A percentile compares a stretch with the other conserved stretches of the same genome.
Conservation (phyloP, 1,140 invertebrate genomes). For the Penaeus chinensis region DNA sequence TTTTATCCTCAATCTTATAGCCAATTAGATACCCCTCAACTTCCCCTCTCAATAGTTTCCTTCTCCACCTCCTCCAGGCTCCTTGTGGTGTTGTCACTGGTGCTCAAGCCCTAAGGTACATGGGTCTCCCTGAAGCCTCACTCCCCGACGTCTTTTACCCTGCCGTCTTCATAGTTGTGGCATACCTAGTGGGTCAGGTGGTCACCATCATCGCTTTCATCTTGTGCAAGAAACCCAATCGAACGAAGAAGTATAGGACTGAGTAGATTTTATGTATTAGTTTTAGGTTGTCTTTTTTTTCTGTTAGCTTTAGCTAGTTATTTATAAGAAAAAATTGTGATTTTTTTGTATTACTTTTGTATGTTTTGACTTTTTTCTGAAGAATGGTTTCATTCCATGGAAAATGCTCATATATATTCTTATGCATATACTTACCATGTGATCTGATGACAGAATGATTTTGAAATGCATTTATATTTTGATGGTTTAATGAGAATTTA, state of each 20-base stretch:
- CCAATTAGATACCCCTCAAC: neutral
- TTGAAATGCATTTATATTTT: too few relatives aligned
- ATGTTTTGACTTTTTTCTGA: too few relatives aligned
- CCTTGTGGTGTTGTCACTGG: slow-evolving; percentile 63
- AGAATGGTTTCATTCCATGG: too few relatives aligned
- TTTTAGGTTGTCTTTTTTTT: too few relatives aligned
- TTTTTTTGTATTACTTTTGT: too few relatives aligned
- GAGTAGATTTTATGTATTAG: slow-evolving; percentile 24
- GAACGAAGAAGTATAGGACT: slow-evolving; percentile 57
- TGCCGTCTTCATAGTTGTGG: slow-evolving; percentile 50
- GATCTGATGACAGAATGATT: too few relatives aligned
- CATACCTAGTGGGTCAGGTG: slow-evolving; percentile 47
- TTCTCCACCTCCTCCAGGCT: slow-evolving; percentile 23
- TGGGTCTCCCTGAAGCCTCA: slow-evolving; percentile 52
- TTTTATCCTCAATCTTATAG: neutral
- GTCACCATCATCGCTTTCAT: slow-evolving; percentile 54
- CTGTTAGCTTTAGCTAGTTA: too few relatives aligned
- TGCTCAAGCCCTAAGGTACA: slow-evolving; percentile 58
- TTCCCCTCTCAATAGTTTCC: too few relatives aligned
- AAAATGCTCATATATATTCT: too few relatives aligned
- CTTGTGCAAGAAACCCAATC: slow-evolving; percentile 47
- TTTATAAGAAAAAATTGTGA: too few relatives aligned
- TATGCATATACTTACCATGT: too few relatives aligned
- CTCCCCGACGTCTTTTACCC: slow-evolving; percentile 53
- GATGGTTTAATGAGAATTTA: too few relatives aligned